A percentile compares a stretch with the other conserved stretches of the same genome.
phyloP scores from a whole-genome alignment of 2,113 vertebrate genomes.

The Pyrgilauda ruficollis region DNA sequence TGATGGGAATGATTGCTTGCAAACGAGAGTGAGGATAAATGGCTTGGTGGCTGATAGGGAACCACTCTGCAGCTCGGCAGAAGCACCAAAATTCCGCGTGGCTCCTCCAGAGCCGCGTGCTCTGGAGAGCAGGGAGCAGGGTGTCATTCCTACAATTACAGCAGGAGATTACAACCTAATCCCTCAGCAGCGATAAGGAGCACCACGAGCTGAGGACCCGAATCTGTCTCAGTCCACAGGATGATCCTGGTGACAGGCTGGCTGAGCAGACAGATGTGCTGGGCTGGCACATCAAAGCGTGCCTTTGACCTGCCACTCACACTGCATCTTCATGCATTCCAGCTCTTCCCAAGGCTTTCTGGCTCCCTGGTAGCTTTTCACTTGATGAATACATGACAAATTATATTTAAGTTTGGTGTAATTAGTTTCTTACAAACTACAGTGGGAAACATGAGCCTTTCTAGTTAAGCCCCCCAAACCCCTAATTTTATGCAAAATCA shows the following conservation, averaged over 20 bases:
- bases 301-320: conserved; percentile 39
- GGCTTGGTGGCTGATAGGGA: neutral
- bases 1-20: neutral
- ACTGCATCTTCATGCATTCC: neutral
- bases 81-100: neutral
- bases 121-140: neutral
- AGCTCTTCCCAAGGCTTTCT: conserved; percentile 4
- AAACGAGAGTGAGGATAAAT: neutral
- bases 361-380: neutral
- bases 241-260: conserved; percentile 23
- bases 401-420: conserved; percentile 14
- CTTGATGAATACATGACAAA: neutral
- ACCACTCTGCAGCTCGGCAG: neutral
- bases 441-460: neutral
- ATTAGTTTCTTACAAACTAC: neutral
- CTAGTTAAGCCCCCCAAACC: neutral
- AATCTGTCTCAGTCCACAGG: neutral
- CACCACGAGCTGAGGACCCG: neutral
- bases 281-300: conserved; percentile 48
- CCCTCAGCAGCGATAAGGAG: conserved; percentile 20
- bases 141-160: conserved; percentile 8
- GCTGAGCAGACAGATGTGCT: neutral
- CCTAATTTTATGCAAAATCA: neutral
- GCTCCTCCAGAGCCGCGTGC: neutral
- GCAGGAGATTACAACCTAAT: conserved; percentile 33